Evolutionary conservation across 2,888 invertebrate species (phyloP).

Genomic region (Petrolisthes manimaculis): DNA sequence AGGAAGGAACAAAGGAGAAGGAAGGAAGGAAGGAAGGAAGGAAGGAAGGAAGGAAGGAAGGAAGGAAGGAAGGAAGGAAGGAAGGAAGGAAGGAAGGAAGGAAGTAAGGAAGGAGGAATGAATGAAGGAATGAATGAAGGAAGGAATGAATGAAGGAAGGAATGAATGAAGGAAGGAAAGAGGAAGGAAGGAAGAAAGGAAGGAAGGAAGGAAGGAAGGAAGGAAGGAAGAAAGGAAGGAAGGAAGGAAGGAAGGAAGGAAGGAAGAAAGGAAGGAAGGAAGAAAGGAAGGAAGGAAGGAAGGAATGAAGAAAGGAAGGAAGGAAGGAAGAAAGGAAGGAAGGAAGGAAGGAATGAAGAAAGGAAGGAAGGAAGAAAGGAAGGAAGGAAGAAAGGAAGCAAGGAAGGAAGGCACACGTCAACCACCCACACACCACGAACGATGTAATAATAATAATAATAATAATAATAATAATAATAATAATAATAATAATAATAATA

Average conservation of each 20-base stretch:
- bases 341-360: conserved; percentile 1
- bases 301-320: conserved; percentile 5
- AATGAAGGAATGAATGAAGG: background rate
- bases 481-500: background rate
- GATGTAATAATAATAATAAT: background rate
- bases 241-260: conserved; percentile 9
- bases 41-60: background rate
- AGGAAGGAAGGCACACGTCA: background rate
- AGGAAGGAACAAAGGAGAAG: background rate
- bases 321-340: conserved; percentile 8
- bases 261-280: conserved; percentile 8
- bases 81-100: background rate
- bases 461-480: background rate
- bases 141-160: conserved; percentile 2
- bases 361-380: conserved; percentile 12
- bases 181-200: conserved; percentile 9
- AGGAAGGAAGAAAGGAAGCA: conserved; percentile 9
- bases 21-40: background rate
- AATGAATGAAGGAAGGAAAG: conserved; percentile 6
- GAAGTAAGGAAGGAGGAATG: background rate
- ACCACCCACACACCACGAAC: too few species aligned
- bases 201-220: conserved; percentile 9
- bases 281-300: conserved; percentile 8
- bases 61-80: background rate
- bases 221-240: conserved; percentile 8